These are phyloP conservation scores for Drosophila tripunctata DNA, from an alignment of 2,888 invertebrate genomes.

Conservation along the genomic window DNA sequence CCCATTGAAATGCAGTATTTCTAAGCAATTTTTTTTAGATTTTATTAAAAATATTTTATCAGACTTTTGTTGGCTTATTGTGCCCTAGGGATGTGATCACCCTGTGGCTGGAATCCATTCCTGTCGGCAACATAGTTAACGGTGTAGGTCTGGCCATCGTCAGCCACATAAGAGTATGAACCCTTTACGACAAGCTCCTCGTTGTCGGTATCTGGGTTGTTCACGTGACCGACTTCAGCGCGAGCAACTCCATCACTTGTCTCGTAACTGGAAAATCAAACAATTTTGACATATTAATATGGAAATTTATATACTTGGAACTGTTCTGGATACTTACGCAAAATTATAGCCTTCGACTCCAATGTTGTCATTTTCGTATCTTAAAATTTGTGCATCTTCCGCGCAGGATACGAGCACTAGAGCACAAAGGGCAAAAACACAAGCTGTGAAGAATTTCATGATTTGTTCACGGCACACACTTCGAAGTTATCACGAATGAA, in stretches of 20 bases:
- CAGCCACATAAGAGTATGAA: not conserved
- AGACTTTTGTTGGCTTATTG: not conserved
- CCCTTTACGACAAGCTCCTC: not conserved
- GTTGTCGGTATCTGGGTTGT: not conserved
- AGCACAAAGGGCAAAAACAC: conserved; percentile 62
- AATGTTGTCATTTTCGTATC: conserved; percentile 86
- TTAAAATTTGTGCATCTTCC: conserved; percentile 86
- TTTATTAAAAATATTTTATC: not conserved
- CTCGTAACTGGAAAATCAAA: not conserved
- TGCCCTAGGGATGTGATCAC: not conserved
- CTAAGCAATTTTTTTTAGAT: not conserved
- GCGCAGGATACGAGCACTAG: conserved; percentile 58
- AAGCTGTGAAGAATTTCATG: conserved; percentile 65
- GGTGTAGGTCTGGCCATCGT: not conserved
- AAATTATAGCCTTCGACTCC: conserved; percentile 80
- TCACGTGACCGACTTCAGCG: not conserved
- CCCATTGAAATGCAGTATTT: not conserved
- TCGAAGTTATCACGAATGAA: conserved; percentile 66
- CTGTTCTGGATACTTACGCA: conserved; percentile 58
- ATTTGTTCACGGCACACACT: conserved; percentile 23
- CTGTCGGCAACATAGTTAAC: not conserved
- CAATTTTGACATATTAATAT: not conserved
- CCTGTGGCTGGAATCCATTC: conserved; percentile 11
- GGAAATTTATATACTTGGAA: not conserved
- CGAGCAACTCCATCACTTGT: not conserved